These are phyloP conservation scores for Microplitis demolitor DNA, from an alignment of 1,140 invertebrate genomes.

Conservation along the genomic window DNA sequence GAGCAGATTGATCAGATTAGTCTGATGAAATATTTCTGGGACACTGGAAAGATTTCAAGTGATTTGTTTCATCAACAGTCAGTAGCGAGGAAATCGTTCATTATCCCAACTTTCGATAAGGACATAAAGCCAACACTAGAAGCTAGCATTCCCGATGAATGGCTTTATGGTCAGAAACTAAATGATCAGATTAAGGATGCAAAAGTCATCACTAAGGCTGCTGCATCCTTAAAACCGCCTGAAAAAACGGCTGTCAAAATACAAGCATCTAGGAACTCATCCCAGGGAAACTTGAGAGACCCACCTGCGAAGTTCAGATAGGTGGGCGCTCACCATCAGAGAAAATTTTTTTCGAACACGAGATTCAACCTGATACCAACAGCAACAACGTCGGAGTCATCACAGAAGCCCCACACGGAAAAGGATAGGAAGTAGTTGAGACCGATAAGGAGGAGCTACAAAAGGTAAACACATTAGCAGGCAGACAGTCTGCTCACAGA, in stretches of 20 bases:
- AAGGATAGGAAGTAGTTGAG: not conserved
- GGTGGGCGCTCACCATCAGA: not conserved
- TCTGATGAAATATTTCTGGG: not conserved
- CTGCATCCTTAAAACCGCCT: slow-evolving; percentile 7
- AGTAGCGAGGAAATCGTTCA: slow-evolving; percentile 23
- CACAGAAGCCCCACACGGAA: not conserved
- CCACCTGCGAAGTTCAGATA: not conserved
- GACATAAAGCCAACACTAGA: slow-evolving; percentile 19
- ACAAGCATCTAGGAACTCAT: slow-evolving; percentile 6
- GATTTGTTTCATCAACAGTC: slow-evolving; percentile 26
- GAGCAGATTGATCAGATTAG: not conserved
- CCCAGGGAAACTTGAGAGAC: not conserved
- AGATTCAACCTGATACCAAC: not conserved
- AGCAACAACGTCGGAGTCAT: not conserved
- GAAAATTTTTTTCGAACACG: not conserved
- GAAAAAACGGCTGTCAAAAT: not conserved
- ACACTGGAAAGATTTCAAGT: slow-evolving; percentile 1
- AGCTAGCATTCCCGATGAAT: slow-evolving; percentile 21
- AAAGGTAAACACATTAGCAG: not conserved
- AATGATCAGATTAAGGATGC: slow-evolving; percentile 19
- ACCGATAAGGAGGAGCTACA: not conserved
- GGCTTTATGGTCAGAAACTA: slow-evolving; percentile 25
- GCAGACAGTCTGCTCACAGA: not conserved
- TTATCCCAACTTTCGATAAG: slow-evolving; percentile 20
- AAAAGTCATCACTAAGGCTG: slow-evolving; percentile 15